Evolutionary conservation across 2,888 invertebrate species (phyloP), one percentile per base, ranked within the genome.

Genomic region (Spatulosminthurus flaviceps): DNA sequence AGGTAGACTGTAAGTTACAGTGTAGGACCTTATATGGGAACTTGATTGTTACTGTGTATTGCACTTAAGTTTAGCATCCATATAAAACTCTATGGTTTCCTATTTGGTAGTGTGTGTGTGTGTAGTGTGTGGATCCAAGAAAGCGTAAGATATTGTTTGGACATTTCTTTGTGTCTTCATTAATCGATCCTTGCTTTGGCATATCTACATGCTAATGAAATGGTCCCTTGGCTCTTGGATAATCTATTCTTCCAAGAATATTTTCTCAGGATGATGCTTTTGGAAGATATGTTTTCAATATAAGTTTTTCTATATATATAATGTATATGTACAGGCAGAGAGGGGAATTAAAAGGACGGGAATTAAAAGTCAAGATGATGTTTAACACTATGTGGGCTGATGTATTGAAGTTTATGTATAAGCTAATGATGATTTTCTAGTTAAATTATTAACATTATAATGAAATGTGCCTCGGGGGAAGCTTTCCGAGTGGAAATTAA

Each of bases 21-120:
- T 19, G 16, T 19, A 61, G 19, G 51, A 41, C 75, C 75, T 64
- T 75, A 75, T 75, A 64, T 21, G 75, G 75, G 24, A n/a, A 9
- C 41, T 41, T 75, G 64, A 75, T 75, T 51, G 51, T 51, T 75
- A 64, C 64, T 41, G 61, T 75, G n/a, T 75, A 75, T 75, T 34
- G 75, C 34, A 16, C 51, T 51, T n/a, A n/a, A n/a, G n/a, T n/a
- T n/a, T n/a, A n/a, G n/a, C n/a, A 19, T 19, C 51, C 16, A 11
- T 19, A n/a, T 2, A 51, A 16, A 5, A 51, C 51, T 19, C 9
- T 51, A 51, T 11, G n/a, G 51, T n/a, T n/a, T n/a, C 51, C 51
- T 16, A 34, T 51, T 19, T 2, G n/a, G 51, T 2, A 51, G n/a
- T n/a, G n/a, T n/a, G n/a, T n/a, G n/a, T n/a, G n/a, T n/a, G n/a